These are phyloP conservation scores for Steinernema khuongi DNA, from an alignment of 1,140 invertebrate genomes.

Conservation along the genomic window DNA sequence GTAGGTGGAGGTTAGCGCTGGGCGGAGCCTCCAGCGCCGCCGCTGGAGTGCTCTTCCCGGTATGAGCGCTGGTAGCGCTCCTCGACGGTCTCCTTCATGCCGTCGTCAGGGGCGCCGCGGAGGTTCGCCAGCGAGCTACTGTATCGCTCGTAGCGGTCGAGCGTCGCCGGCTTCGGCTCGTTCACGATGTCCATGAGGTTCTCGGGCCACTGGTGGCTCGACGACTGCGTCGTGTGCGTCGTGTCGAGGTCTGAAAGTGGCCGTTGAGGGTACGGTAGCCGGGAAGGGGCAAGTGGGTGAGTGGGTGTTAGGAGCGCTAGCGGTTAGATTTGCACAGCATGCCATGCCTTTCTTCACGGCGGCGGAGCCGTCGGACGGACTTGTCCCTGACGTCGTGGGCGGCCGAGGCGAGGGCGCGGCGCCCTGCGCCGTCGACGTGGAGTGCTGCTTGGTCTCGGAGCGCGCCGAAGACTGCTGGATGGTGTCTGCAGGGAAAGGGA, in stretches of 20 bases:
- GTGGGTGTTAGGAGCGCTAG: neutral
- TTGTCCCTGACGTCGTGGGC: neutral
- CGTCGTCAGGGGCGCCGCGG: conserved; percentile 30
- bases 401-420: neutral
- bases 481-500: neutral
- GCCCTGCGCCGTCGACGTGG: neutral
- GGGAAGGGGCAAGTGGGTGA: neutral
- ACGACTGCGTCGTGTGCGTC: conserved; percentile 4
- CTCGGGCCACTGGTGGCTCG: conserved; percentile 47
- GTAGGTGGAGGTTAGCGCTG: neutral
- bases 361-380: neutral
- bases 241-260: conserved; percentile 8
- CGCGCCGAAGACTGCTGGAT: neutral
- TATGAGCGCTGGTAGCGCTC: conserved; percentile 21
- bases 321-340: neutral
- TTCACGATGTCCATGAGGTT: conserved; percentile 57
- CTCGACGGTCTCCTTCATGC: conserved; percentile 16
- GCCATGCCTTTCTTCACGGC: conserved; percentile 7
- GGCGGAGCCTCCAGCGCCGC: neutral
- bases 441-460: neutral
- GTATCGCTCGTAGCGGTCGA: conserved; percentile 55
- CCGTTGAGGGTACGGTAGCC: neutral
- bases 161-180: conserved; percentile 55
- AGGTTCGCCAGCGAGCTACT: conserved; percentile 56
- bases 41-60: conserved; percentile 12